Evolutionary conservation across 2,113 vertebrate species (phyloP).

Genomic region (Hirundichthys speculiger): DNA sequence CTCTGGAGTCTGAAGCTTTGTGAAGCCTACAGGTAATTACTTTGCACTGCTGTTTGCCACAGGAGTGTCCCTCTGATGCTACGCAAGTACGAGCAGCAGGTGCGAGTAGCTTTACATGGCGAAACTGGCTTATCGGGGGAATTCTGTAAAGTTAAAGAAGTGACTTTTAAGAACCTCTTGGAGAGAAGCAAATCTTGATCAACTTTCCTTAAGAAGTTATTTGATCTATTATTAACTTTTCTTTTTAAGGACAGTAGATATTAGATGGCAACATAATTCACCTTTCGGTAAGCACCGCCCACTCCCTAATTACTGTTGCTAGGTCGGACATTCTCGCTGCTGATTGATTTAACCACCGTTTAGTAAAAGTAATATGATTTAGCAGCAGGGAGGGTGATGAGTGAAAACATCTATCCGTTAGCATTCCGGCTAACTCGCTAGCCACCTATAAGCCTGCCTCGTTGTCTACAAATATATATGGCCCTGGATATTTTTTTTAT

Average conservation of each 20-base stretch:
- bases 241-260: not conserved
- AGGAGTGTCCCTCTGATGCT: constrained; percentile 56
- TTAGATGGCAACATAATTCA: too few species aligned
- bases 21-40: constrained; percentile 65
- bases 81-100: constrained; percentile 50
- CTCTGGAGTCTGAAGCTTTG: constrained; percentile 37
- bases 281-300: too few species aligned
- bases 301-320: too few species aligned
- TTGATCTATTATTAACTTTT: constrained; percentile 26
- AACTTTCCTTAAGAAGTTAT: constrained; percentile 19
- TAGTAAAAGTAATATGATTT: too few species aligned
- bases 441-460: too few species aligned
- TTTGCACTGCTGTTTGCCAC: constrained; percentile 45
- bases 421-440: too few species aligned
- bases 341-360: too few species aligned
- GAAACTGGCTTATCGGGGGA: constrained; percentile 9
- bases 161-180: not conserved
- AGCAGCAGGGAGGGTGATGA: too few species aligned
- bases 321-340: too few species aligned
- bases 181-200: not conserved
- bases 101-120: constrained; percentile 38
- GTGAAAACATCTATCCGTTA: too few species aligned
- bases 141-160: constrained; percentile 12
- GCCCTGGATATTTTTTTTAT: too few species aligned
- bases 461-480: too few species aligned